phyloP scores from a whole-genome alignment of 2,113 vertebrate species.

The Neolamprologus hecqui region DNA sequence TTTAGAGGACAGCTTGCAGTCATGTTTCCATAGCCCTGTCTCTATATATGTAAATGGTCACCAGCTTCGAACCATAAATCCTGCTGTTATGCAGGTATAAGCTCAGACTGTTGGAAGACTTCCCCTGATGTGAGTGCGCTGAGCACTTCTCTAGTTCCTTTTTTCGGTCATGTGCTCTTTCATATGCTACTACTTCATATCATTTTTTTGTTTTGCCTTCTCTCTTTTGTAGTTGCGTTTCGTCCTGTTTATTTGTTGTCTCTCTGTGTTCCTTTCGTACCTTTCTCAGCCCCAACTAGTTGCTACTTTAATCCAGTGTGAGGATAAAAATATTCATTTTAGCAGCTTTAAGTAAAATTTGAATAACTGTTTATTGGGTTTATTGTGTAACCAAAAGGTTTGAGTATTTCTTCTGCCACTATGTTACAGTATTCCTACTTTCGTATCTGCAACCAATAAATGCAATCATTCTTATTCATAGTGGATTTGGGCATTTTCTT shows the following conservation, averaged over 20 bases:
- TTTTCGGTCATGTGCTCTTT: not conserved
- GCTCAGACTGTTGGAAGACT: not conserved
- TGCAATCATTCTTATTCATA: not conserved
- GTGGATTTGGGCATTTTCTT: not conserved
- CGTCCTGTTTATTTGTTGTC: not conserved
- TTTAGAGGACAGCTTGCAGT: not conserved
- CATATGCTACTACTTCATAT: not conserved
- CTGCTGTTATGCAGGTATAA: not conserved
- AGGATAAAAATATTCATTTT: not conserved
- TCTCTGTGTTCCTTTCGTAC: not conserved
- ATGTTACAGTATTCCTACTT: not conserved
- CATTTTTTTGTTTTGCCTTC: not conserved
- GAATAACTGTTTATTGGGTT: not conserved
- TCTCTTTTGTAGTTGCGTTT: not conserved
- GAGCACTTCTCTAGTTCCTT: not conserved
- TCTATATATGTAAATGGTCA: not conserved
- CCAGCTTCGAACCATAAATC: not conserved
- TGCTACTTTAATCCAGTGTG: not conserved
- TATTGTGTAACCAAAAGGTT: not conserved
- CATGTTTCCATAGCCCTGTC: not conserved
- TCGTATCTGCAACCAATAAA: not conserved
- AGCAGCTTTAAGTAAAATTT: not conserved
- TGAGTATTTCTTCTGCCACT: not conserved
- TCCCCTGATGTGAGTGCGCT: not conserved
- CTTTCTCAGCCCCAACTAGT: not conserved